phyloP scores from a whole-genome alignment of 2,797 vertebrate species.

The Mormyrus hasselquistii region DNA sequence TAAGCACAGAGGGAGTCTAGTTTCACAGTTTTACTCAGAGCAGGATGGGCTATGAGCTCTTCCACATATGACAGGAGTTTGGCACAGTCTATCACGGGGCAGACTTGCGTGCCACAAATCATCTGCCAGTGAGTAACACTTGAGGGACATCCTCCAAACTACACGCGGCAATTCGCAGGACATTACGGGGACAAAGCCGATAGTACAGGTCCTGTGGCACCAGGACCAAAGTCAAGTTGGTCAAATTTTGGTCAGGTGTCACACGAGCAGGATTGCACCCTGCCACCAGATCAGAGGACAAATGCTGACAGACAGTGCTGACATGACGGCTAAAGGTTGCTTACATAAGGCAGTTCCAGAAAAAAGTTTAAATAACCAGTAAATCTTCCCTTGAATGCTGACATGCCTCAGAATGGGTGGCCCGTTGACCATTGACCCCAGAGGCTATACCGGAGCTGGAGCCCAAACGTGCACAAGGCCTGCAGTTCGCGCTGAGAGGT shows the following conservation, averaged over 20 bases:
- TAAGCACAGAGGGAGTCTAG: not conserved
- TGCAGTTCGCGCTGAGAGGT: not conserved
- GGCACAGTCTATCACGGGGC: not conserved
- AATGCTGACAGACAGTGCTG: not conserved
- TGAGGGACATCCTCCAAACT: not conserved
- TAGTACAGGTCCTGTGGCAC: not conserved
- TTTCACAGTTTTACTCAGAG: not conserved
- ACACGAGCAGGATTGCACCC: not conserved
- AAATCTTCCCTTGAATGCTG: not conserved
- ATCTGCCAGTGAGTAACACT: not conserved
- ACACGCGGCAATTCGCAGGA: not conserved
- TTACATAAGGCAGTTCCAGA: not conserved
- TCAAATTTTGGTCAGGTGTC: not conserved
- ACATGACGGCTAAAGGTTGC: not conserved
- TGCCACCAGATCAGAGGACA: not conserved
- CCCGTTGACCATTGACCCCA: not conserved
- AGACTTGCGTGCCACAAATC: not conserved
- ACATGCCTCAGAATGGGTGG: not conserved
- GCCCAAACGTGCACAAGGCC: not conserved
- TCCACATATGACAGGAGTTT: not conserved
- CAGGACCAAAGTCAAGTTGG: not conserved
- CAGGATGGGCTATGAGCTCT: not conserved
- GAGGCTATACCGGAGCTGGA: not conserved
- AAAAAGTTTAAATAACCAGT: not conserved
- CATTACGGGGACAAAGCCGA: not conserved